Evolutionary conservation across 2,113 vertebrate species (phyloP).

Genomic region (Salvelinus alpinus): DNA sequence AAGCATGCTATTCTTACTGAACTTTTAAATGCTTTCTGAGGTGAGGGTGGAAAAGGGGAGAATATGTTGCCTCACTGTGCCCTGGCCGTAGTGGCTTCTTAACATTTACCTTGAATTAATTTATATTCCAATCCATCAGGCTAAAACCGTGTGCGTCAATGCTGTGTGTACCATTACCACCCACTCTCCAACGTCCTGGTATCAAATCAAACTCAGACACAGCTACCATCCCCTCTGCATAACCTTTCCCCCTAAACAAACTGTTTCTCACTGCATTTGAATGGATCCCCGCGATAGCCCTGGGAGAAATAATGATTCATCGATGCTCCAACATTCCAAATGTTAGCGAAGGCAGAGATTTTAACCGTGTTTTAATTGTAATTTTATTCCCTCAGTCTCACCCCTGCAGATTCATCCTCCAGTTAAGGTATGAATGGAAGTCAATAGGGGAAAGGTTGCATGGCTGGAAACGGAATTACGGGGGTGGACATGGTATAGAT

Average conservation of each 20-base stretch:
- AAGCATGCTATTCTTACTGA: background rate
- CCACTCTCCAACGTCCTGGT: background rate
- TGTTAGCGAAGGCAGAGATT: background rate
- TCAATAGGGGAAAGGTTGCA: background rate
- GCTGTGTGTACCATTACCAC: background rate
- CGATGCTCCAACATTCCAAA: too few species aligned
- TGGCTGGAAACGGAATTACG: background rate
- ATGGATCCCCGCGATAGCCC: background rate
- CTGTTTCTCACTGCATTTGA: background rate
- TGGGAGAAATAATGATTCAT: background rate
- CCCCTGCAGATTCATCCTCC: background rate
- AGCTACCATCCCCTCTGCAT: conserved; percentile 5
- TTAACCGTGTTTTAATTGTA: background rate
- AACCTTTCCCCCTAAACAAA: background rate
- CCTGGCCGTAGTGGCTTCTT: background rate
- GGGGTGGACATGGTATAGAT: conserved; percentile 3
- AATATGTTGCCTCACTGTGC: background rate
- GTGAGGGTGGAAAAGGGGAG: background rate
- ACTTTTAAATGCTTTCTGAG: background rate
- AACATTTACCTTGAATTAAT: conserved; percentile 13
- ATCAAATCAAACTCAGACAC: conserved; percentile 1
- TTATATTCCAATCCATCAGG: background rate
- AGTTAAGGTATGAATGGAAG: background rate
- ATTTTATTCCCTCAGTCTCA: background rate
- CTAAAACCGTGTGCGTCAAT: background rate